Evolutionary conservation across 2,113 vertebrate genomes (phyloP), one percentile per base, ranked within the genome.

Genomic region (Urocynchramus pylzowi): DNA sequence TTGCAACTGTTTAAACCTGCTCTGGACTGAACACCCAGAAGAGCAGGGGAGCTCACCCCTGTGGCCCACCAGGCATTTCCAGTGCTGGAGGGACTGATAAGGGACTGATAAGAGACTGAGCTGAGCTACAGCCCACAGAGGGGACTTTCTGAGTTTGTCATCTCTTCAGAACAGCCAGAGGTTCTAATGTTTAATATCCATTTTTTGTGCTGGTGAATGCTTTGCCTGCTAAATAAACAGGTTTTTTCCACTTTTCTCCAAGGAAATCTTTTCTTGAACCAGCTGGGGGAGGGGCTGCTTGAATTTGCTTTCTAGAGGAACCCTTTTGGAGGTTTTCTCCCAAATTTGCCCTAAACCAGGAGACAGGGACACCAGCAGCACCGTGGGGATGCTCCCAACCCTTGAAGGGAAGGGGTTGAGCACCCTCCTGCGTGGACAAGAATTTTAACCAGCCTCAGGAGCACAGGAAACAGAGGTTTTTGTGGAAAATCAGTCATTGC

Each of bases 371-470:
- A 39, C 26, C 11, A 17, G 31, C 47, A 23, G 76, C 60, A 9
- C 24, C 3, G 2, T 7, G 52, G 53, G 53, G 44, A 82, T 49
- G 79, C 53, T 41, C 35, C 3, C 64, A 7, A 4, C 23, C 14
- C 53, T 41, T 1, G 11, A 2, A 19, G 30, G 24, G 11, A 3
- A 22, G 3, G 28, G 19, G 31, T 13, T 61, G 2, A 13, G 33
- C 47, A 33, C n/a, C 18, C 31, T 45, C 39, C 41, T 16, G n/a
- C 4, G 0, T 1, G 2, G 27, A 7, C 22, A 11, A 3, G 7
- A 6, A 27, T 20, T 45, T 61, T 6, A 83, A 47, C 0, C 27
- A 4, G 37, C 60, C n/a, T 22, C 1, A 2, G 69, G 49, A 26
- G 14, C 4, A 0, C 3, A 24, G 19, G 4, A 13, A 44, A 14